These are phyloP conservation scores for Quadroppia sp. DNA, from an alignment of 2,888 invertebrate species.

Conservation along the genomic window DNA sequence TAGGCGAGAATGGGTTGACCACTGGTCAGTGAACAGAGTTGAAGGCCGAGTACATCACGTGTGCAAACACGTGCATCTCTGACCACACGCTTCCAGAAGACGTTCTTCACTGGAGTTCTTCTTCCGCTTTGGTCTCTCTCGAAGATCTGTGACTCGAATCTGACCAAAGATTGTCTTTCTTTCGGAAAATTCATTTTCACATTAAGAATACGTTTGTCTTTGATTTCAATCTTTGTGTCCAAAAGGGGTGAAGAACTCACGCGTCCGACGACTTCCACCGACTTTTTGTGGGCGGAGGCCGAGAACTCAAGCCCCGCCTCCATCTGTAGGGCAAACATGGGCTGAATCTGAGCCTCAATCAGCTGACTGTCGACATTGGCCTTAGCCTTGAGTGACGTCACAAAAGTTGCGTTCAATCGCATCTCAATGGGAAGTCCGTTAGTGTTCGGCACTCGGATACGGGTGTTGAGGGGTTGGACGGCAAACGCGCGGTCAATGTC, in stretches of 20 bases:
- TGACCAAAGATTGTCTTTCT: conserved; percentile 8
- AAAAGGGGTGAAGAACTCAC: conserved; percentile 25
- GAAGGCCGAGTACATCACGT: no score
- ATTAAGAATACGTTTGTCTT: not conserved
- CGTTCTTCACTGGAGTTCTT: not conserved
- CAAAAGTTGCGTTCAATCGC: conserved; percentile 35
- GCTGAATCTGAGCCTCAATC: not conserved
- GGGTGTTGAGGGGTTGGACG: conserved; percentile 34
- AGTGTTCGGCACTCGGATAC: conserved; percentile 32
- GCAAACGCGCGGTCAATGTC: conserved; percentile 40
- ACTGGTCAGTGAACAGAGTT: no score
- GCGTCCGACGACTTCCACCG: conserved; percentile 18
- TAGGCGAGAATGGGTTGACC: no score
- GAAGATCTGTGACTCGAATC: conserved; percentile 8
- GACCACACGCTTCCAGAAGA: no score
- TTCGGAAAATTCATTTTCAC: conserved; percentile 37
- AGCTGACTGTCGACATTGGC: conserved; percentile 1
- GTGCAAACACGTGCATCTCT: no score
- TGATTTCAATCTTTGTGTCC: conserved; percentile 12
- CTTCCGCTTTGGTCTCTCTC: not conserved
- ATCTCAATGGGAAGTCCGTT: conserved; percentile 39
- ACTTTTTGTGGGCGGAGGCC: conserved; percentile 17
- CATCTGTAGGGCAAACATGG: not conserved
- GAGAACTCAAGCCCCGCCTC: conserved; percentile 25
- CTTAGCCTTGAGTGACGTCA: conserved; percentile 27